These are phyloP conservation scores for Dryobota labecula DNA, from an alignment of 2,888 invertebrate genomes.

Conservation along the genomic window DNA sequence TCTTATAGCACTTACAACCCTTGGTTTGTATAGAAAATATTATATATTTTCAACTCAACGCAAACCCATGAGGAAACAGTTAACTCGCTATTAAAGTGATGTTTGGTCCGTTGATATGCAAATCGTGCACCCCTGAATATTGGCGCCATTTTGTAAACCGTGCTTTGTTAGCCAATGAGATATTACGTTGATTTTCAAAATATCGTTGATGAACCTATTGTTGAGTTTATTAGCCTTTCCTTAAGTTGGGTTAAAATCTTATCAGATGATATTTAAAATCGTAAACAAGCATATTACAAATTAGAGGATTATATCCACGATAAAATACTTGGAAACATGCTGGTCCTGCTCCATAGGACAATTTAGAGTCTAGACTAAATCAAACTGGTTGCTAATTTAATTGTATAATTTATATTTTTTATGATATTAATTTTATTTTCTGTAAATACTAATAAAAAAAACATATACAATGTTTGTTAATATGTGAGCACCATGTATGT, in stretches of 20 bases:
- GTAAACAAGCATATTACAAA: too few relatives aligned
- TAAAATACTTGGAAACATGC: too few relatives aligned
- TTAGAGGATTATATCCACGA: too few relatives aligned
- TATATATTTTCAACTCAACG: not conserved
- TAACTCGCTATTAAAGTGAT: constrained; percentile 27
- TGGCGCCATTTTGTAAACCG: constrained; percentile 49
- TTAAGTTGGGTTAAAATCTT: not conserved
- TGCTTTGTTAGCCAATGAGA: constrained; percentile 45
- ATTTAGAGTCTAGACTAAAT: too few relatives aligned
- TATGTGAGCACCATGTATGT: too few relatives aligned
- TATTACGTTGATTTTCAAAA: constrained; percentile 24
- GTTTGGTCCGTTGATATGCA: constrained; percentile 45
- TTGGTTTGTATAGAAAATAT: not conserved
- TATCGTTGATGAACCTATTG: constrained; percentile 26
- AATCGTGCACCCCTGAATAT: constrained; percentile 39
- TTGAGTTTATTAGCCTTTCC: not conserved
- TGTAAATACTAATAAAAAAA: too few relatives aligned
- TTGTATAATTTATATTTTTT: too few relatives aligned
- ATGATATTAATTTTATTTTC: too few relatives aligned
- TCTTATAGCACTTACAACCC: too few relatives aligned
- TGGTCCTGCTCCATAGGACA: too few relatives aligned
- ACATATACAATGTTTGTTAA: too few relatives aligned
- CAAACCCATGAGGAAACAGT: constrained; percentile 15
- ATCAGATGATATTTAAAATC: not conserved
- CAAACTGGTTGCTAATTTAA: too few relatives aligned